phyloP scores from a whole-genome alignment of 2,888 invertebrate species.

The Anorthoa munda region DNA sequence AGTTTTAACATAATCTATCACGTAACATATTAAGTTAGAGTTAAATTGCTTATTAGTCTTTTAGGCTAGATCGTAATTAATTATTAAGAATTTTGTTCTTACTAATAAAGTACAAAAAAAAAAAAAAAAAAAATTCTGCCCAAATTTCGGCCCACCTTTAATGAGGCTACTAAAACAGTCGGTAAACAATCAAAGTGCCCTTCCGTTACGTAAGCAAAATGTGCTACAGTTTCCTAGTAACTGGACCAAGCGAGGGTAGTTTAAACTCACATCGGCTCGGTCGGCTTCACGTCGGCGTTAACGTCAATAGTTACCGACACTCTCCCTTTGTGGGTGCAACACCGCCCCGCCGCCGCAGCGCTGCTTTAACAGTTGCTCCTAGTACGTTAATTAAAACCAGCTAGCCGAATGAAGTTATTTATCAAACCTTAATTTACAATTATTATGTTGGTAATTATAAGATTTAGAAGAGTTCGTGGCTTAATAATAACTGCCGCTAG shows the following conservation, averaged over 20 bases:
- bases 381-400: background rate
- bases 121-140: no score
- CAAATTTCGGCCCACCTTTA: no score
- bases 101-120: no score
- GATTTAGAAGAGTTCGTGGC: no score
- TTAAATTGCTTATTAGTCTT: no score
- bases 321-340: background rate
- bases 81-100: no score
- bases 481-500: no score
- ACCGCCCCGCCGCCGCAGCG: background rate
- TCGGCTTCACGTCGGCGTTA: background rate
- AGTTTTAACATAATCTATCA: no score
- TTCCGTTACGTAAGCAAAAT: background rate
- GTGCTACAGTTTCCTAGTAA: background rate
- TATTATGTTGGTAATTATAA: background rate
- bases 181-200: background rate
- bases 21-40: no score
- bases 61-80: no score
- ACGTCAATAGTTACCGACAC: constrained; percentile 15
- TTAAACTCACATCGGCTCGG: background rate
- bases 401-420: background rate
- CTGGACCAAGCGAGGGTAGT: background rate
- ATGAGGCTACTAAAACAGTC: no score
- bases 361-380: background rate
- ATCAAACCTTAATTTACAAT: background rate